A percentile compares a stretch with the other conserved stretches of the same genome.
Conservation (phyloP, 1,140 invertebrate species). For the Drosophila sproati region DNA sequence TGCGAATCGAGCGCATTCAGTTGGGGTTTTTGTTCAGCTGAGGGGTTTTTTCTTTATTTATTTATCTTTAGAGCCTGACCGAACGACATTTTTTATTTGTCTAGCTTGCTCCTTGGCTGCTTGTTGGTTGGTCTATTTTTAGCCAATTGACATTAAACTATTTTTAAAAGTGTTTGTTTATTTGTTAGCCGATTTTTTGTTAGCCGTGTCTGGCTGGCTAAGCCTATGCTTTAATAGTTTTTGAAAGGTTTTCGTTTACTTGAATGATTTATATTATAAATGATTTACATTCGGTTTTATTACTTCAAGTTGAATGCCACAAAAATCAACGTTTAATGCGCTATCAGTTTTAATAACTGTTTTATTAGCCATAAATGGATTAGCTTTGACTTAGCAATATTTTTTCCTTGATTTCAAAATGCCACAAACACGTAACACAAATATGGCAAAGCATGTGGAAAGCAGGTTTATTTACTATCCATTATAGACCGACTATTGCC, state of each 20-base stretch:
- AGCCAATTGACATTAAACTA: conserved; percentile 47
- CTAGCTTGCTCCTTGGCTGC: background rate
- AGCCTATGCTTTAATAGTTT: conserved; percentile 4
- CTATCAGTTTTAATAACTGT: background rate
- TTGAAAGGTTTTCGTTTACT: conserved; percentile 18
- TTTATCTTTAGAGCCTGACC: conserved; percentile 39
- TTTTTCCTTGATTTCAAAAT: background rate
- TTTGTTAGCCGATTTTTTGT: background rate
- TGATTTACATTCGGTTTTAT: conserved; percentile 47
- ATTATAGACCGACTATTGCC: background rate
- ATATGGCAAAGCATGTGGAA: background rate
- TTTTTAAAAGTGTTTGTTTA: background rate
- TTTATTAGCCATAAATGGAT: background rate
- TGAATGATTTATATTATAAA: conserved; percentile 35
- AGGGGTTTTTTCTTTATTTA: conserved; percentile 4
- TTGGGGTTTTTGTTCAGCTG: background rate
- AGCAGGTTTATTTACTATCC: background rate
- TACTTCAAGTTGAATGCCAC: conserved; percentile 31
- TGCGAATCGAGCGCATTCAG: background rate
- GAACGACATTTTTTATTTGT: conserved; percentile 46
- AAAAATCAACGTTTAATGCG: background rate
- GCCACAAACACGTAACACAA: background rate
- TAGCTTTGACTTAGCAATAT: background rate
- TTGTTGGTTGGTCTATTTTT: conserved; percentile 42
- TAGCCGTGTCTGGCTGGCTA: background rate